A percentile compares a stretch with the other conserved stretches of the same genome.
These are phyloP conservation scores for Hesperia comma DNA, from an alignment of 2,888 invertebrate species.

Conservation along the genomic window DNA sequence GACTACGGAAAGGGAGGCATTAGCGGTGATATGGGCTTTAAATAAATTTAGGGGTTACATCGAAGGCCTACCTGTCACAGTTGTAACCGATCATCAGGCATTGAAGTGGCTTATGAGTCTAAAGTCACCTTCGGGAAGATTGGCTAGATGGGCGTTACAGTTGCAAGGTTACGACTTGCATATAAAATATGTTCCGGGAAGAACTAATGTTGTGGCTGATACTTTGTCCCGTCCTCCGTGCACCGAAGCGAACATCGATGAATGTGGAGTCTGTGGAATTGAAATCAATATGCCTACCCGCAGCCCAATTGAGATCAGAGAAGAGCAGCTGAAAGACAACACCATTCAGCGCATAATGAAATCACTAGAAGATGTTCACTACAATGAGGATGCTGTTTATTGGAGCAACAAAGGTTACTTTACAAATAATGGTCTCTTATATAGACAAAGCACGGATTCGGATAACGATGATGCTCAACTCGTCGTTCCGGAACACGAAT, in stretches of 20 bases:
- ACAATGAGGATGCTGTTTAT: too few species aligned
- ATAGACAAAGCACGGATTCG: too few species aligned
- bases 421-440: too few species aligned
- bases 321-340: too few species aligned
- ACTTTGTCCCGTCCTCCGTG: neutral
- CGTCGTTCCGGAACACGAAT: too few species aligned
- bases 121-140: neutral
- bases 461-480: too few species aligned
- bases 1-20: neutral
- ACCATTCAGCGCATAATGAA: too few species aligned
- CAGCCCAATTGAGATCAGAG: neutral
- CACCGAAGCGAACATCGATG: neutral
- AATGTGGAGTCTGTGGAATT: neutral
- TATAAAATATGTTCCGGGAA: constrained; percentile 1
- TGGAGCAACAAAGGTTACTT: neutral
- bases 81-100: neutral
- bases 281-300: neutral
- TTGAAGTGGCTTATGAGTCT: neutral
- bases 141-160: constrained; percentile 2
- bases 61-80: neutral
- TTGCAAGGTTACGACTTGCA: neutral
- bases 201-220: neutral
- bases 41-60: constrained; percentile 2
- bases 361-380: too few species aligned
- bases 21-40: neutral